These are phyloP conservation scores for Etheostoma nigrum DNA, from an alignment of 2,797 vertebrate species.

Conservation along the genomic window DNA sequence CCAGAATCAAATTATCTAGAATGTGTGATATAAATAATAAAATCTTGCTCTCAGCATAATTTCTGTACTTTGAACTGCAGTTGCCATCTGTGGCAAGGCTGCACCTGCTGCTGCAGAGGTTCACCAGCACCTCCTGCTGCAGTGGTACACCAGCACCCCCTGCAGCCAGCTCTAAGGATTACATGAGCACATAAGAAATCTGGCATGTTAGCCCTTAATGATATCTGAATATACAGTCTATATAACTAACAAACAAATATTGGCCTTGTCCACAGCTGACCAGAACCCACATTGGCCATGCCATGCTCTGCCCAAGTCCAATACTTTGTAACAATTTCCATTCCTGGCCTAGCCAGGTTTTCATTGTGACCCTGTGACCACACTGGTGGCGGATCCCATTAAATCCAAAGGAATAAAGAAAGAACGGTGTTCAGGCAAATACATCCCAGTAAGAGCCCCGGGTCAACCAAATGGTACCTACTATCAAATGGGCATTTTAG, in stretches of 20 bases:
- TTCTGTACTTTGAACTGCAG: slow-evolving; percentile 33
- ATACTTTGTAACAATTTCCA: not conserved
- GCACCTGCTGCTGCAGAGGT: slow-evolving; percentile 55
- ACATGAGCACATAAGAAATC: not conserved
- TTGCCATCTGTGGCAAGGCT: slow-evolving; percentile 17
- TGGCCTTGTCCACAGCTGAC: not conserved
- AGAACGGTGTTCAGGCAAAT: not conserved
- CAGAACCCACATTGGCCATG: not conserved
- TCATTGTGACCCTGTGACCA: not conserved
- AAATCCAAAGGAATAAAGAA: not conserved
- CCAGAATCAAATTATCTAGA: not conserved
- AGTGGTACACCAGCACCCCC: slow-evolving; percentile 61
- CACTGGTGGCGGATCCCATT: not conserved
- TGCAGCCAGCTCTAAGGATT: slow-evolving; percentile 39
- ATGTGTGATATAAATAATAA: not conserved
- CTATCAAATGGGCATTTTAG: not conserved
- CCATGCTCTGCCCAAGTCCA: not conserved
- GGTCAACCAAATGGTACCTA: not conserved
- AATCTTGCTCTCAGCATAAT: slow-evolving; percentile 15
- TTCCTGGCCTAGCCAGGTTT: not conserved
- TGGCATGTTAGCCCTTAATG: not conserved
- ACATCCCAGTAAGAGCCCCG: not conserved
- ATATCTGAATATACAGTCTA: not conserved
- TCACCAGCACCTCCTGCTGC: slow-evolving; percentile 66
- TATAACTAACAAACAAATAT: not conserved